Conservation (phyloP, 92 coral and sea anemone species). For the Umimayanthus kanabou region DNA sequence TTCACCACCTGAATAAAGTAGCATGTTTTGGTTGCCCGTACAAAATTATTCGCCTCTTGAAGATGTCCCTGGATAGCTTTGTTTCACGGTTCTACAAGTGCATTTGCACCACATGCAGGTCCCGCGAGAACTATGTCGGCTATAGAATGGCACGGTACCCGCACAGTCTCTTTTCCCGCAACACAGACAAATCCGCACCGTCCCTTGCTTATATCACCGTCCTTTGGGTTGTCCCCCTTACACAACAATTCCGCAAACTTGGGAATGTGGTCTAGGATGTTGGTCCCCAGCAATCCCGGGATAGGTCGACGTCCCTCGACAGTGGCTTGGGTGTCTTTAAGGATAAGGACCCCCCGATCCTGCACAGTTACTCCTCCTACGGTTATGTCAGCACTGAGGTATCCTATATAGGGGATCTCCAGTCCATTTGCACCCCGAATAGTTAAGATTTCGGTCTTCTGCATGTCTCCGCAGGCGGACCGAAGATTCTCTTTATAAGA, state of each 20-base stretch:
- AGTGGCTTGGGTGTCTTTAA: slow-evolving; percentile 43
- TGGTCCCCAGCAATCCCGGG: slow-evolving; percentile 64
- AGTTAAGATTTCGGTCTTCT: slow-evolving; percentile 28
- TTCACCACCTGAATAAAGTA: slow-evolving; percentile 49
- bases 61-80: slow-evolving; percentile 45
- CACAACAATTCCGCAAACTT: slow-evolving; percentile 44
- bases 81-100: slow-evolving; percentile 57
- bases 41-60: slow-evolving; percentile 44
- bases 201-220: neutral
- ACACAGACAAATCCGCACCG: slow-evolving; percentile 48
- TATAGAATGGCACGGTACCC: slow-evolving; percentile 52
- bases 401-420: slow-evolving; percentile 68
- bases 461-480: slow-evolving; percentile 38
- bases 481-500: slow-evolving; percentile 50
- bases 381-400: slow-evolving; percentile 51
- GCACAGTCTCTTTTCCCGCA: slow-evolving; percentile 50
- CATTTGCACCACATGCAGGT: slow-evolving; percentile 42
- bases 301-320: slow-evolving; percentile 19
- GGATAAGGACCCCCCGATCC: slow-evolving; percentile 53
- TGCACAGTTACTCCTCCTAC: slow-evolving; percentile 55
- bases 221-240: neutral
- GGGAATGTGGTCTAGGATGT: slow-evolving; percentile 60
- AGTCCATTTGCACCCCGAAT: slow-evolving; percentile 64
- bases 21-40: slow-evolving; percentile 57
- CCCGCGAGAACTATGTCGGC: slow-evolving; percentile 47